Percentiles rank a stretch among this genome's conserved stretches.
Conservation (phyloP, 2,797 vertebrate genomes). For the Gallinago nigripennis region DNA sequence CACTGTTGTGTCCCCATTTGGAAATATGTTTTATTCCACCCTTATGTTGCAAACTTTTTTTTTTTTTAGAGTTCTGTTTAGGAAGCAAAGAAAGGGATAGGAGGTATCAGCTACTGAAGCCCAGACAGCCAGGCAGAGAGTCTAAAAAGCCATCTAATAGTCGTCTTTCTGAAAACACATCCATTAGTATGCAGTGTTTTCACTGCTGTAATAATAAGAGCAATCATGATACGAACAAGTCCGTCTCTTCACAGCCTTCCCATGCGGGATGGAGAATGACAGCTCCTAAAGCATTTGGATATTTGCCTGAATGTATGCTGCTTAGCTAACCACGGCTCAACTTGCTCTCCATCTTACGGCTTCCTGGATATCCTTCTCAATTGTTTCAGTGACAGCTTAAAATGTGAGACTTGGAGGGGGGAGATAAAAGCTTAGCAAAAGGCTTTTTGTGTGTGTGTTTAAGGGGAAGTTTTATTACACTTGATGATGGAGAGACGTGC, state of each 20-base stretch:
- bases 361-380: conserved; percentile 52
- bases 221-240: conserved; percentile 29
- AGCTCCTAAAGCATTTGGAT: conserved; percentile 42
- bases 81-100: conserved; percentile 16
- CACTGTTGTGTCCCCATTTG: conserved; percentile 63
- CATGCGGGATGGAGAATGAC: conserved; percentile 3
- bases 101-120: neutral
- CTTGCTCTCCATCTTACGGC: conserved; percentile 45
- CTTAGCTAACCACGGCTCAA: conserved; percentile 7
- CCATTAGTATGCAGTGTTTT: conserved; percentile 33
- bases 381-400: conserved; percentile 63
- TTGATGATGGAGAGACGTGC: conserved; percentile 21
- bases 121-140: conserved; percentile 26
- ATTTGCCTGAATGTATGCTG: conserved; percentile 56
- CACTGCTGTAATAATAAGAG: conserved; percentile 39
- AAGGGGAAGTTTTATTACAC: conserved; percentile 48
- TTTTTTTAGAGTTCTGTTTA: conserved; percentile 34
- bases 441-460: conserved; percentile 43
- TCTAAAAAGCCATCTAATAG: conserved; percentile 31
- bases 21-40: conserved; percentile 68
- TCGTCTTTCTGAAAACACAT: conserved; percentile 23
- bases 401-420: conserved; percentile 26
- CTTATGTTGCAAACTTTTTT: conserved; percentile 50
- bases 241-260: conserved; percentile 23
- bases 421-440: conserved; percentile 41